Evolutionary conservation across 2,797 vertebrate genomes (phyloP).

Genomic region (Thaleichthys pacificus): DNA sequence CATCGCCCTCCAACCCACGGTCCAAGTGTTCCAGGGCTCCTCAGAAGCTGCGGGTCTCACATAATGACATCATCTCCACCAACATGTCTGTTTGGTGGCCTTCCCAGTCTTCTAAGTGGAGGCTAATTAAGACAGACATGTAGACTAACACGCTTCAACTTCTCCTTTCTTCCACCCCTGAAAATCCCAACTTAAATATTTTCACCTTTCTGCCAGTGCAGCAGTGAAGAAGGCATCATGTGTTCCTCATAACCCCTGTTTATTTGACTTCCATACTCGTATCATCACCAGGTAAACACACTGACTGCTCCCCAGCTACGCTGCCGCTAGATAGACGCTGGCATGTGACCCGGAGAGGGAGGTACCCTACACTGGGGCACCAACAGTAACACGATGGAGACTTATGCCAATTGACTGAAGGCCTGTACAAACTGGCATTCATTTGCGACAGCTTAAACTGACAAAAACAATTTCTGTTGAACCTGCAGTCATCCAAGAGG

Average conservation of each 20-base stretch:
- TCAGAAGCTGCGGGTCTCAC: conserved; percentile 3
- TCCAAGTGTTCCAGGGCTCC: conserved; percentile 16
- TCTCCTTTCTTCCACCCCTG: conserved; percentile 28
- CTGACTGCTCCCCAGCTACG: conserved; percentile 41
- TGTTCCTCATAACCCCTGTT: conserved; percentile 71
- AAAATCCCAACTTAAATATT: conserved; percentile 34
- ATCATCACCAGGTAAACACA: conserved; percentile 64
- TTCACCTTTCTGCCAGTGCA: conserved; percentile 57
- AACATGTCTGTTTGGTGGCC: conserved; percentile 25
- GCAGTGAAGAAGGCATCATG: conserved; percentile 73
- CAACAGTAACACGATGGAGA: conserved; percentile 20
- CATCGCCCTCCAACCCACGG: neutral
- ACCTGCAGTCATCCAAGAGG: neutral
- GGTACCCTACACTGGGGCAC: conserved; percentile 27
- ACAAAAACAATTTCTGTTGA: neutral
- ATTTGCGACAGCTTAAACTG: neutral
- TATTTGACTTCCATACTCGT: conserved; percentile 70
- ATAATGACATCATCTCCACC: conserved; percentile 2
- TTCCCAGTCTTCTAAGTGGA: conserved; percentile 22
- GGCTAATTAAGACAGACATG: conserved; percentile 54
- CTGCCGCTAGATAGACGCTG: conserved; percentile 43
- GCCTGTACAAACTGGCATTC: neutral
- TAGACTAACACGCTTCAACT: conserved; percentile 40
- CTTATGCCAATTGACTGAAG: too few species aligned
- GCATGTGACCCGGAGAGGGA: conserved; percentile 19